Conservation (phyloP, 2,113 vertebrate genomes). For the Monopterus albus region DNA sequence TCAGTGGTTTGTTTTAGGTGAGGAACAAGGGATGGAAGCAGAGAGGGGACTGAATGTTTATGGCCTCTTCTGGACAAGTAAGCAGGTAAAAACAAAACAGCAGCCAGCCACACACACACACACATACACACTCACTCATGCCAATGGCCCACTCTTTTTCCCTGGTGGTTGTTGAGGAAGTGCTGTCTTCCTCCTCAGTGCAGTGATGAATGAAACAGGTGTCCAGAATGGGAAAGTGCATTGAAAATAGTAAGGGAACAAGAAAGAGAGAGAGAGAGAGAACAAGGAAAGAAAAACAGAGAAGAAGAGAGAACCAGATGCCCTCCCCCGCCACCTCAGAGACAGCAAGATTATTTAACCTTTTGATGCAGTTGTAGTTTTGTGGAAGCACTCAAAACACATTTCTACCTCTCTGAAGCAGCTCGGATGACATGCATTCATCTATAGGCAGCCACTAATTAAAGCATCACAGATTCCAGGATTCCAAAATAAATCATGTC, state of each 20-base stretch:
- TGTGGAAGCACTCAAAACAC: constrained; percentile 31
- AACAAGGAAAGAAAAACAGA: neutral
- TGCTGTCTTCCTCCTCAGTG: constrained; percentile 17
- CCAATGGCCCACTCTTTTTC: neutral
- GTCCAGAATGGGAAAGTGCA: neutral
- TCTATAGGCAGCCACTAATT: neutral
- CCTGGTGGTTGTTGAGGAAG: constrained; percentile 32
- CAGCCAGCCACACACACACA: too few relatives aligned
- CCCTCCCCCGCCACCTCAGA: constrained; percentile 9
- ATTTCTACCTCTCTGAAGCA: neutral
- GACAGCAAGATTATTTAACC: neutral
- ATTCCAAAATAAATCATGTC: too few relatives aligned
- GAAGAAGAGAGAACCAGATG: constrained; percentile 44
- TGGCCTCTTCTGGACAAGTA: neutral
- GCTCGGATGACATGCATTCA: neutral
- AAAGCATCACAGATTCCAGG: too few relatives aligned
- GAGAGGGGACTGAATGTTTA: neutral
- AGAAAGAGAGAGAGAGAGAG: neutral
- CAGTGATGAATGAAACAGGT: constrained; percentile 72
- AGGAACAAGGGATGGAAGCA: neutral
- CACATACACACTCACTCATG: neutral
- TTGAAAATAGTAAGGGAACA: neutral
- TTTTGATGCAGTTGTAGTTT: neutral
- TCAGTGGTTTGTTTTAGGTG: rapidly evolving
- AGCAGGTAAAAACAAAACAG: constrained; percentile 14